phyloP scores from a whole-genome alignment of 2,797 vertebrate species.

The Poeciliopsis presidionis region DNA sequence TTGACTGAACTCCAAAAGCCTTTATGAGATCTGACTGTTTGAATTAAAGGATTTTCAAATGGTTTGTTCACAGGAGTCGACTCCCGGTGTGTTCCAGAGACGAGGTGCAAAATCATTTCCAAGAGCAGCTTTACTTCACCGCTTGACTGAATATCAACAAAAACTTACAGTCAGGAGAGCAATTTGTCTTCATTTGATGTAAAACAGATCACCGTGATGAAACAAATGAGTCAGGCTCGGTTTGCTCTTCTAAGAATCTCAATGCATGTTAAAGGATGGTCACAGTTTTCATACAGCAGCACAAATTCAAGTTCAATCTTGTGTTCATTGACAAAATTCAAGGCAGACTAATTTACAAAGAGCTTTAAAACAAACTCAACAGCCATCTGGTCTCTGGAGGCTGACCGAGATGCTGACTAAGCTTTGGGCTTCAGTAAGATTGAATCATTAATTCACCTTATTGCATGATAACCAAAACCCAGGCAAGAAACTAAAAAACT shows the following conservation, averaged over 20 bases:
- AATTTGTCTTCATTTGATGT: neutral
- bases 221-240: too few species aligned
- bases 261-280: too few species aligned
- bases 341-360: neutral
- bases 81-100: neutral
- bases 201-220: neutral
- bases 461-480: neutral
- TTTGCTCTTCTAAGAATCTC: neutral
- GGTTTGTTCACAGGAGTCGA: neutral
- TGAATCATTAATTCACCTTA: neutral
- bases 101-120: neutral
- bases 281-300: neutral
- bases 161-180: neutral
- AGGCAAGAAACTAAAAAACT: neutral
- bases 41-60: neutral
- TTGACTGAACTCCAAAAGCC: neutral
- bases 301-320: neutral
- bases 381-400: neutral
- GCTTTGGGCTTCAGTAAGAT: neutral
- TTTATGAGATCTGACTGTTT: neutral
- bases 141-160: conserved; percentile 2
- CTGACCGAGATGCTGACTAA: neutral
- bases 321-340: neutral
- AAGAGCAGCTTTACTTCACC: neutral
- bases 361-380: neutral